Evolutionary conservation across 2,797 vertebrate species (phyloP), one percentile per base, ranked within the genome.

Genomic region (Benthosema pterotum): DNA sequence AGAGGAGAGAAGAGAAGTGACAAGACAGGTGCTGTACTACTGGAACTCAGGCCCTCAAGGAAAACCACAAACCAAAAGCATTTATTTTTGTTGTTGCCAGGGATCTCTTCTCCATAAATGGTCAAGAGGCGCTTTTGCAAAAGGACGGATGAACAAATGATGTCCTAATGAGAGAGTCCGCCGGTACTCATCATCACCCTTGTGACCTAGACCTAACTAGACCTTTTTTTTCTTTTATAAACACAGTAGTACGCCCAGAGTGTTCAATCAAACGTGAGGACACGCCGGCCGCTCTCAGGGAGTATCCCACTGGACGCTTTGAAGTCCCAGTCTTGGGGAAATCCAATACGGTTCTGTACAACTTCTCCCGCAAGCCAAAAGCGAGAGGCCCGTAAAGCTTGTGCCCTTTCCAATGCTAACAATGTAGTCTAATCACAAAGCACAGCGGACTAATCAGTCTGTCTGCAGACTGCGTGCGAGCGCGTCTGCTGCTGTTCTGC

Each of bases 401-500:
- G 56, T 1, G 18, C 18, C 4, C 69, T n/a, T 74, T 88, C 80
- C 83, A 85, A 69, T 1, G 69, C 71, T 75, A 87, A 87, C 80
- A 78, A 45, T 65, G 72, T 49, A 69, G 80, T 71, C 65, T 78
- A 75, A 86, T 86, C 80, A 81, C 74, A 80, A 78, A 79, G 70
- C 81, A 76, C 86, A 0, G 57, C 78, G 84, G 85, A 83, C 82
- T 72, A 86, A 88, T 84, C 81, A 85, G 80, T 79, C 83, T 62
- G 83, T 89, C 83, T 80, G 79, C 67, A 50, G 69, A 53, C 77
- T 68, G 65, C 45, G 15, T 77, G 75, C 49, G 71, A 81, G 75
- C 58, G 9, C 5, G 32, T 38, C 32, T 38, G 32, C 32, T 38
- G 32, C 32, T 38, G 1, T 38, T 9, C 32, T 38, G 1, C n/a